A percentile compares a stretch with the other conserved stretches of the same genome.
These are phyloP conservation scores for Danio kyathit DNA, from an alignment of 2,797 vertebrate genomes.

Conservation along the genomic window DNA sequence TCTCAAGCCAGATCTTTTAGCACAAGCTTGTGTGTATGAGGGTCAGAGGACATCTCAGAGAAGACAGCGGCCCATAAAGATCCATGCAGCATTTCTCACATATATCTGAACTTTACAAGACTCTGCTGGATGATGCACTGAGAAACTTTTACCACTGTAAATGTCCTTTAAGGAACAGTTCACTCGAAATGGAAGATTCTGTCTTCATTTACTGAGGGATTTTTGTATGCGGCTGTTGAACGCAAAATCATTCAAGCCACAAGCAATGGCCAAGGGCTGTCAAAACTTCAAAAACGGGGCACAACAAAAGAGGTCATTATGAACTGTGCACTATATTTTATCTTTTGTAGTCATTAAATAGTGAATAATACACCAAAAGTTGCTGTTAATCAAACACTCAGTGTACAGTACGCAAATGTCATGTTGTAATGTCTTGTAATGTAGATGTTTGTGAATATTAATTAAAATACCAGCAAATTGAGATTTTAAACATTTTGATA, in stretches of 20 bases:
- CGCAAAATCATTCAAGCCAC: slow-evolving; percentile 8
- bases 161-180: slow-evolving; percentile 17
- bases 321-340: background rate
- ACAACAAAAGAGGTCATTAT: background rate
- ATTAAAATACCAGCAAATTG: background rate
- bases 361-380: background rate
- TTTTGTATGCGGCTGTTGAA: background rate
- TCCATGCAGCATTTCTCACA: slow-evolving; percentile 7
- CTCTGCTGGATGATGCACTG: background rate
- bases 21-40: slow-evolving; percentile 16
- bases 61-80: slow-evolving; percentile 26
- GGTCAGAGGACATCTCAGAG: slow-evolving; percentile 25
- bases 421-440: background rate
- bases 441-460: background rate
- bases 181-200: slow-evolving; percentile 1
- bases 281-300: background rate
- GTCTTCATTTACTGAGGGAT: background rate
- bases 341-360: background rate
- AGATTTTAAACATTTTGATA: no score
- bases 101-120: slow-evolving; percentile 29
- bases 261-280: background rate
- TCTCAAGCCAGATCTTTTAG: slow-evolving; percentile 32
- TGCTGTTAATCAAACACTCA: background rate
- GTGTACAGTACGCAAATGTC: background rate
- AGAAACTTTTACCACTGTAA: slow-evolving; percentile 19